Evolutionary conservation across 2,113 vertebrate species (phyloP).

Genomic region (Craseonycteris thonglongyai): DNA sequence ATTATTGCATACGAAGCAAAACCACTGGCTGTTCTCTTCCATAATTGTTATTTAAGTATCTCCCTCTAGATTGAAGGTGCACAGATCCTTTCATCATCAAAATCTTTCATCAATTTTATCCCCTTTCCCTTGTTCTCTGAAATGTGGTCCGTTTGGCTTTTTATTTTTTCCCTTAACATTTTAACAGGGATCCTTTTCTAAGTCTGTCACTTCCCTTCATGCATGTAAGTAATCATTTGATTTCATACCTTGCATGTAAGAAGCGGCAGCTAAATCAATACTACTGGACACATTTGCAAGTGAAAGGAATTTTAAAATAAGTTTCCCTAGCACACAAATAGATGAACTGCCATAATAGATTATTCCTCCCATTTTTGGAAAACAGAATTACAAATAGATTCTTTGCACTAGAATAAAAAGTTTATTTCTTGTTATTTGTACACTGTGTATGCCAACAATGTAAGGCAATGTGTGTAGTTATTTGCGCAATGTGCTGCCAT

Average conservation of each 20-base stretch:
- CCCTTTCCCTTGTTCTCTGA: background rate
- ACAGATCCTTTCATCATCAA: background rate
- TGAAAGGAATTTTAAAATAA: background rate
- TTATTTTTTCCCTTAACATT: background rate
- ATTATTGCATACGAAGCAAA: background rate
- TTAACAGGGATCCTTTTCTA: conserved; percentile 10
- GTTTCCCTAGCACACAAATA: background rate
- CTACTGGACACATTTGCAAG: background rate
- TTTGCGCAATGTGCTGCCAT: background rate
- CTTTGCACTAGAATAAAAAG: background rate
- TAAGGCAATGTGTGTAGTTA: background rate
- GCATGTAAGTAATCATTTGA: background rate
- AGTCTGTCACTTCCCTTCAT: conserved; percentile 1
- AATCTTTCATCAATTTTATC: background rate
- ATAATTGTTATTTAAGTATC: background rate
- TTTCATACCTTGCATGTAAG: background rate
- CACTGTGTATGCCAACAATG: background rate
- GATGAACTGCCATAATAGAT: background rate
- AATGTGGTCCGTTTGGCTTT: background rate
- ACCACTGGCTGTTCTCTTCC: background rate
- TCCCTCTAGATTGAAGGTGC: background rate
- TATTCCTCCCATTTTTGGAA: background rate
- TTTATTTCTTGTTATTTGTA: background rate
- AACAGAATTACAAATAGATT: background rate
- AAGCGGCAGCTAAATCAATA: background rate